Evolutionary conservation across 2,888 invertebrate genomes (phyloP).

Genomic region (Drosophila merina): DNA sequence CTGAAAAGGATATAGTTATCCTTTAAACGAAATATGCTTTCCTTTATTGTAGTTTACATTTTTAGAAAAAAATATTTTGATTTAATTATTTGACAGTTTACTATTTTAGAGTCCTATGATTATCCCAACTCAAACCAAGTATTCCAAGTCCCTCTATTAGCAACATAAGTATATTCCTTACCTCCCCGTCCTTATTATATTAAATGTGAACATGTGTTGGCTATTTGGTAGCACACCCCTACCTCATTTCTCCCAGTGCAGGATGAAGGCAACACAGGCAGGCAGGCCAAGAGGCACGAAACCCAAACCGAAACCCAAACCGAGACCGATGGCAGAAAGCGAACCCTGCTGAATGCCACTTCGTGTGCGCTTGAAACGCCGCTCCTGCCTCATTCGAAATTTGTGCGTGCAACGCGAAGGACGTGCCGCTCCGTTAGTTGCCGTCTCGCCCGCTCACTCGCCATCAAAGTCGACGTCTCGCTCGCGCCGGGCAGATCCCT

Average conservation of each 20-base stretch:
- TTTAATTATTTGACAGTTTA: too few relatives aligned
- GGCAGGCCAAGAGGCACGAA: neutral
- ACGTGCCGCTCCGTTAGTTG: constrained; percentile 56
- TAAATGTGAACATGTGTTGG: constrained; percentile 29
- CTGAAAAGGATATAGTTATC: too few relatives aligned
- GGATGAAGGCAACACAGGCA: constrained; percentile 9
- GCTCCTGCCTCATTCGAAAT: constrained; percentile 73
- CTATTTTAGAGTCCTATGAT: too few relatives aligned
- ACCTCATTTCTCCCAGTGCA: constrained; percentile 17
- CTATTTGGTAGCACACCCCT: neutral
- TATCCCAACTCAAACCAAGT: too few relatives aligned
- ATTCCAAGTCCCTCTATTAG: neutral
- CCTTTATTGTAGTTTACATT: too few relatives aligned
- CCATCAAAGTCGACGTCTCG: neutral
- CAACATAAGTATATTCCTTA: neutral
- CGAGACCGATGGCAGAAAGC: constrained; percentile 5
- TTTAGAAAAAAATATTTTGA: too few relatives aligned
- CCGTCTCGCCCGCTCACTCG: constrained; percentile 1
- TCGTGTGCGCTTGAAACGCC: constrained; percentile 14
- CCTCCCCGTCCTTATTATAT: constrained; percentile 3
- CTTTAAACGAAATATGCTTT: too few relatives aligned
- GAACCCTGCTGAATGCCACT: constrained; percentile 23
- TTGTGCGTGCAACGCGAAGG: constrained; percentile 80
- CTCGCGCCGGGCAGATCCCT: constrained; percentile 14
- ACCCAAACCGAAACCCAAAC: constrained; percentile 3